phyloP scores from a whole-genome alignment of 2,888 invertebrate species.

The Busseola fusca region DNA sequence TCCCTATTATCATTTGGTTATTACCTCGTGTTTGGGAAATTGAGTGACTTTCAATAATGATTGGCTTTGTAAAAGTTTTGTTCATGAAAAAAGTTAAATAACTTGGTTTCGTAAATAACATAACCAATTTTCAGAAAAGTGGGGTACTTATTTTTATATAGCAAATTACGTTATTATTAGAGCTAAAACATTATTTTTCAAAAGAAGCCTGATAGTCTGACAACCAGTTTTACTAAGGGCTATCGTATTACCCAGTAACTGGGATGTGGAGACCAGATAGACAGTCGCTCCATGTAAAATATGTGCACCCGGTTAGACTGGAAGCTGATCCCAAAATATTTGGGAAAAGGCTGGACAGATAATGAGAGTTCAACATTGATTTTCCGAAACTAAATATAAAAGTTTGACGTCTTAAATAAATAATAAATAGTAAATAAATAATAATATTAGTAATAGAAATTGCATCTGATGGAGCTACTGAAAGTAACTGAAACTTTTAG shows the following conservation, averaged over 20 bases:
- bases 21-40: slow-evolving; percentile 15
- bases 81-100: slow-evolving; percentile 8
- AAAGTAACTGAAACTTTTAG: too few relatives aligned
- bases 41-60: slow-evolving; percentile 3
- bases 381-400: background rate
- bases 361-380: background rate
- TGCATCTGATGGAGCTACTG: too few relatives aligned
- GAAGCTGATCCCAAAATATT: background rate
- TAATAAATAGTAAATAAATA: background rate
- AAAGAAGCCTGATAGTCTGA: background rate
- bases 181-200: background rate
- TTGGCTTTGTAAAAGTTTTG: slow-evolving; percentile 22
- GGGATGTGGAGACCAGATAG: background rate
- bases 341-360: background rate
- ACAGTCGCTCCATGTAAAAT: background rate
- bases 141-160: background rate
- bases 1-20: slow-evolving; percentile 17
- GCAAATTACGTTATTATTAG: background rate
- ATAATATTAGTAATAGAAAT: too few relatives aligned
- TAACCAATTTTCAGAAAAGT: background rate
- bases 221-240: background rate
- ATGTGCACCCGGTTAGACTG: background rate
- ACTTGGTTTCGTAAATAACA: background rate
- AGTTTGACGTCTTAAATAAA: background rate
- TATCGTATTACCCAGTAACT: background rate